phyloP scores from a whole-genome alignment of 2,888 invertebrate species.

The Hypolimnas misippus region DNA sequence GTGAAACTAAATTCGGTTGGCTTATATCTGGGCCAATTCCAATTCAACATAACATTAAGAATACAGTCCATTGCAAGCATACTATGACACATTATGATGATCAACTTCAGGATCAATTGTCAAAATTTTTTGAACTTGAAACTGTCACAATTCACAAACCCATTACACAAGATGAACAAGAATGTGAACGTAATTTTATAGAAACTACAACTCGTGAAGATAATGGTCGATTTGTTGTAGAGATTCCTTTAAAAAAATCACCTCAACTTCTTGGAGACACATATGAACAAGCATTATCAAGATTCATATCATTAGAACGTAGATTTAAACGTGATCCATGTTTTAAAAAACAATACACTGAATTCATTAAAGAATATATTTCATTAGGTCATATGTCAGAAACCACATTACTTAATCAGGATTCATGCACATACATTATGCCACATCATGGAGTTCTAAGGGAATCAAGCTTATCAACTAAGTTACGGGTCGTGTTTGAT shows the following conservation, averaged over 20 bases:
- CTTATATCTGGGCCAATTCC: neutral
- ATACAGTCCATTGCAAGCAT: neutral
- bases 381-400: neutral
- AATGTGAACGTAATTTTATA: neutral
- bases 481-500: neutral
- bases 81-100: neutral
- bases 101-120: neutral
- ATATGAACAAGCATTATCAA: neutral
- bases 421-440: neutral
- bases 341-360: neutral
- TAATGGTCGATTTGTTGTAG: neutral
- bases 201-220: neutral
- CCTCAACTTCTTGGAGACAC: neutral
- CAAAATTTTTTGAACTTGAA: neutral
- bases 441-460: neutral
- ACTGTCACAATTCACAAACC: neutral
- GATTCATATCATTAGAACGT: neutral
- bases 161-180: neutral
- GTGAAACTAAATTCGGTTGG: neutral
- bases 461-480: neutral
- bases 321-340: neutral
- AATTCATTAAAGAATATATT: neutral
- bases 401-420: neutral
- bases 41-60: neutral
- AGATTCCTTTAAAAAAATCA: neutral